These are phyloP conservation scores for Chloromyia formosa DNA, from an alignment of 2,888 invertebrate species.

Conservation along the genomic window DNA sequence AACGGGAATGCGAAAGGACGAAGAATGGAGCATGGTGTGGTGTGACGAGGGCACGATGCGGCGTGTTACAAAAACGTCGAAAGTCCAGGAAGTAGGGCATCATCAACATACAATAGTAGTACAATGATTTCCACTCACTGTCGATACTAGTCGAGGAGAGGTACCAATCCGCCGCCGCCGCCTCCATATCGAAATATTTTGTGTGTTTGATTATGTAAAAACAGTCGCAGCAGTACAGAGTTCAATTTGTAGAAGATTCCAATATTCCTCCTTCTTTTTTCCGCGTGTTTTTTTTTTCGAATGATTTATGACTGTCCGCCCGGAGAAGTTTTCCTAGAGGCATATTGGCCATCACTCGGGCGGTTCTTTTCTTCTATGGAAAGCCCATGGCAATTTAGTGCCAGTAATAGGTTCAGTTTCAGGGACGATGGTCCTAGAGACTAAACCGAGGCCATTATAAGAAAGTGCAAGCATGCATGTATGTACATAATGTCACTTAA, in stretches of 20 bases:
- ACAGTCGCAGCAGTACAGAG: neutral
- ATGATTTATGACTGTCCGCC: conserved; percentile 27
- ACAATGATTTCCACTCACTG: conserved; percentile 1
- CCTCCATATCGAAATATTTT: conserved; percentile 10
- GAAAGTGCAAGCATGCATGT: too few species aligned
- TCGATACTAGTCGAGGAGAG: neutral
- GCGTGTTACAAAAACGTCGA: too few species aligned
- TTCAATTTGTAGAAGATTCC: too few species aligned
- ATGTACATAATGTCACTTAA: too few species aligned
- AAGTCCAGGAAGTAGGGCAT: conserved; percentile 29
- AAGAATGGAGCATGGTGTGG: neutral
- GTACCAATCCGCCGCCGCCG: neutral
- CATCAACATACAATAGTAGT: conserved; percentile 22
- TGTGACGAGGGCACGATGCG: too few species aligned
- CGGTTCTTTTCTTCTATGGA: too few species aligned
- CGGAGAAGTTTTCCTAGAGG: too few species aligned
- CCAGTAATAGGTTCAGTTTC: too few species aligned
- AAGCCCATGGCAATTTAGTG: too few species aligned
- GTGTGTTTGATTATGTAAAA: conserved; percentile 30
- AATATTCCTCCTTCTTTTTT: conserved; percentile 3
- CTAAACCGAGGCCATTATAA: too few species aligned
- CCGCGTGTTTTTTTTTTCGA: neutral
- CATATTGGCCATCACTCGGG: too few species aligned
- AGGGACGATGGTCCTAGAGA: too few species aligned
- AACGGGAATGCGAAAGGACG: neutral